A percentile compares a stretch with the other conserved stretches of the same genome.
Evolutionary conservation across 2,797 vertebrate genomes (phyloP).

Genomic region (Spondyliosoma cantharus): DNA sequence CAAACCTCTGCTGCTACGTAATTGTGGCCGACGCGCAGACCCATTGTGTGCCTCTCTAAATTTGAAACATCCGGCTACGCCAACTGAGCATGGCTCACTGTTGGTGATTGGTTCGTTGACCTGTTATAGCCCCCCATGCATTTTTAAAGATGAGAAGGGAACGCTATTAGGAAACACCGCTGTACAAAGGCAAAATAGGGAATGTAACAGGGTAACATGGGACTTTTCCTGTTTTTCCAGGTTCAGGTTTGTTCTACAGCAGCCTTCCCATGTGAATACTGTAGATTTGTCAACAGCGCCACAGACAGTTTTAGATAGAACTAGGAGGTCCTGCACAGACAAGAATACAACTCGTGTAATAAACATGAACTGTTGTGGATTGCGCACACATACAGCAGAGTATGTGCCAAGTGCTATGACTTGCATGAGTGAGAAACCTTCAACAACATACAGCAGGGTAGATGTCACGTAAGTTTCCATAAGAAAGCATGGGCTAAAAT

Average conservation of each 20-base stretch:
- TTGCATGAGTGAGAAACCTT: too few relatives aligned
- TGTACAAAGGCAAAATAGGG: background rate
- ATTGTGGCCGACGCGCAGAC: background rate
- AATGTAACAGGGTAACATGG: too few relatives aligned
- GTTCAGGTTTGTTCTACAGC: too few relatives aligned
- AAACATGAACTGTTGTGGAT: background rate
- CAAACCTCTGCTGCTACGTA: background rate
- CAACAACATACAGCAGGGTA: too few relatives aligned
- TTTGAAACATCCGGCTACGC: background rate
- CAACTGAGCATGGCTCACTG: background rate
- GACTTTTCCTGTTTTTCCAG: too few relatives aligned
- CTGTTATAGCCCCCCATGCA: background rate
- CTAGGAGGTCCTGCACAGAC: too few relatives aligned
- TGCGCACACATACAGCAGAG: too few relatives aligned
- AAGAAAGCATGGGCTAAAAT: too few relatives aligned
- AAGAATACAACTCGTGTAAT: background rate
- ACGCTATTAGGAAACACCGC: background rate
- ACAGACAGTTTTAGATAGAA: too few relatives aligned
- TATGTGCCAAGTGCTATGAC: too few relatives aligned
- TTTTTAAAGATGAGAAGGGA: background rate
- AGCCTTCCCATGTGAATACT: background rate
- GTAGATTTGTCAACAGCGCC: background rate
- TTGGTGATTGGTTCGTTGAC: background rate
- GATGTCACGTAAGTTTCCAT: background rate
- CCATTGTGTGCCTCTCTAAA: slow-evolving; percentile 1